Evolutionary conservation across 1,140 invertebrate genomes (phyloP).

Genomic region (Tetragonula clypearis): DNA sequence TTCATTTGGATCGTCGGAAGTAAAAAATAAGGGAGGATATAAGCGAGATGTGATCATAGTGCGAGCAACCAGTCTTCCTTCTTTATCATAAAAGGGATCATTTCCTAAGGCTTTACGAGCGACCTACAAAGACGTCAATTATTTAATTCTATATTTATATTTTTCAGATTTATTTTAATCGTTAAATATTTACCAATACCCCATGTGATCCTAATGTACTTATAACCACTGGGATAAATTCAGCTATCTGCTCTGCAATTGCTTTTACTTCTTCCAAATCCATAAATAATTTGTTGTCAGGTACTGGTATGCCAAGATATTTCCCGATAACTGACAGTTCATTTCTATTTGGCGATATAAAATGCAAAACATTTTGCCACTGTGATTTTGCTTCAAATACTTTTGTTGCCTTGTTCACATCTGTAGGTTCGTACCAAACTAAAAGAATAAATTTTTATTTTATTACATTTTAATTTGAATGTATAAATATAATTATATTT

Average conservation of each 20-base stretch:
- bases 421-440: conserved; percentile 88
- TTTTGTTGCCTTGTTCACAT: conserved; percentile 82
- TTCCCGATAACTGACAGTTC: conserved; percentile 81
- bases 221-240: conserved; percentile 75
- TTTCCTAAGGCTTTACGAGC: conserved; percentile 63
- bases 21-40: conserved; percentile 63
- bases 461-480: too few relatives aligned
- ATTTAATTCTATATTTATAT: conserved; percentile 10
- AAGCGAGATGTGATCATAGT: conserved; percentile 67
- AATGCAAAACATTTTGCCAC: conserved; percentile 79
- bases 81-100: conserved; percentile 69
- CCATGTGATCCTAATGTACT: conserved; percentile 77
- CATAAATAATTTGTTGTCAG: conserved; percentile 44
- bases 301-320: conserved; percentile 67
- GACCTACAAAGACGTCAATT: conserved; percentile 64
- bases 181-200: conserved; percentile 72
- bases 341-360: conserved; percentile 84
- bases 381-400: conserved; percentile 79
- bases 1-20: conserved; percentile 55
- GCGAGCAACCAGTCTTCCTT: conserved; percentile 57
- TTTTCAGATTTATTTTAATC: background rate
- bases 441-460: conserved; percentile 56
- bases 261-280: conserved; percentile 57
- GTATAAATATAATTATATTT: background rate
- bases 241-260: conserved; percentile 68